These are phyloP conservation scores for Pristis pectinata DNA, from an alignment of 2,797 vertebrate genomes.

Conservation along the genomic window DNA sequence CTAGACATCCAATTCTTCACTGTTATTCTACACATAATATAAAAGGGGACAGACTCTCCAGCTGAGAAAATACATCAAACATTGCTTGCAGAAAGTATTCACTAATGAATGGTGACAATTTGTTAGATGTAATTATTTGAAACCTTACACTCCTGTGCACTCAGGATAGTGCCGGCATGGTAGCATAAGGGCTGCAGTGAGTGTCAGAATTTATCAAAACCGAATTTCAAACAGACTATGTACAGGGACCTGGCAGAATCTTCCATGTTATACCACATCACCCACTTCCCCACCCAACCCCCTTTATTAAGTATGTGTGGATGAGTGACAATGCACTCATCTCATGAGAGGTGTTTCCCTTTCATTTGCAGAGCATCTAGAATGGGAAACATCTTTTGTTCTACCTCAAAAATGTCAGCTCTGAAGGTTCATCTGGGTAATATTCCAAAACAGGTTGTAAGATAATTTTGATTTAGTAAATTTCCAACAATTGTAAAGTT, in stretches of 20 bases:
- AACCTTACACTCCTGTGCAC: neutral
- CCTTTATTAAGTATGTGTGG: constrained; percentile 21
- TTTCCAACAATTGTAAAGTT: neutral
- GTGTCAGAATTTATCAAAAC: neutral
- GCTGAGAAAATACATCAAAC: neutral
- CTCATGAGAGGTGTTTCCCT: constrained; percentile 18
- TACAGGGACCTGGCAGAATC: neutral
- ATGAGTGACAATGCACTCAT: constrained; percentile 17
- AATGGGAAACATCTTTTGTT: constrained; percentile 21
- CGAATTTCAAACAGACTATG: neutral
- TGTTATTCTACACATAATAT: neutral
- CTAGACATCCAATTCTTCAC: neutral
- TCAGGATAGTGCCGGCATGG: neutral
- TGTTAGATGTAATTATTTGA: neutral
- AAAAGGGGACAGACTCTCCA: neutral
- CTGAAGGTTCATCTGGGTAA: neutral
- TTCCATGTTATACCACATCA: too few species aligned
- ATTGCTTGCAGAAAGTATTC: constrained; percentile 7
- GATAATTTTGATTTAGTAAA: constrained; percentile 1
- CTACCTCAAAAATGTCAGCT: neutral
- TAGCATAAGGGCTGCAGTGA: neutral
- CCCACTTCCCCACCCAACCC: neutral
- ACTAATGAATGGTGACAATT: neutral
- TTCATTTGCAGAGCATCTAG: neutral
- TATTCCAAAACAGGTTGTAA: neutral